Conservation (phyloP, 2,113 vertebrate genomes). For the Rhodinocichla rosea region DNA sequence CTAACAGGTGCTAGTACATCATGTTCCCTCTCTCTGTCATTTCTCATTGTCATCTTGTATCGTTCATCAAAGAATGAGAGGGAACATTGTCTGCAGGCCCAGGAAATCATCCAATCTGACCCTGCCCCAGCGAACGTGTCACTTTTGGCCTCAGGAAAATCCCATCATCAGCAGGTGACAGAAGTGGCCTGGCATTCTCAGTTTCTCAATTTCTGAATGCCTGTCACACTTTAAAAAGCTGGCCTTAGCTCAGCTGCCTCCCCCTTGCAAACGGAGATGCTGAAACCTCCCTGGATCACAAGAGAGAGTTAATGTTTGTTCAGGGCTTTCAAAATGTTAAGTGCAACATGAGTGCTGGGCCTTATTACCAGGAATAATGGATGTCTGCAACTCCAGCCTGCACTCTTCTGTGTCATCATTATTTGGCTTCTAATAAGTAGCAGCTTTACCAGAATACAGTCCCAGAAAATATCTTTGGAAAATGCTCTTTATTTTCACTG, state of each 20-base stretch:
- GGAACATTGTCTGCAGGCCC: background rate
- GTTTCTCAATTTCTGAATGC: background rate
- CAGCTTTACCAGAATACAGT: background rate
- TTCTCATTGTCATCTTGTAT: background rate
- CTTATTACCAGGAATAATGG: constrained; percentile 36
- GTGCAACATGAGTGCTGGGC: background rate
- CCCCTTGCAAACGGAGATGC: background rate
- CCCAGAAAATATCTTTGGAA: background rate
- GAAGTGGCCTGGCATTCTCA: background rate
- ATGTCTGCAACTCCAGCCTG: background rate
- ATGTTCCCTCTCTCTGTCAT: background rate
- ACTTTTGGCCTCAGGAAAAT: constrained; percentile 33
- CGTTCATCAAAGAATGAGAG: background rate
- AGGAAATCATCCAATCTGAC: background rate
- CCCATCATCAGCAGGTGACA: background rate
- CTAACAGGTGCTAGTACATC: background rate
- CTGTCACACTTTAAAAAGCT: background rate
- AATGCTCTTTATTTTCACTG: background rate
- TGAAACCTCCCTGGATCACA: background rate
- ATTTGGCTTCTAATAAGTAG: constrained; percentile 3
- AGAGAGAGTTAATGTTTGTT: constrained; percentile 42
- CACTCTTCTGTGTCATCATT: background rate
- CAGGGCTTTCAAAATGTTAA: constrained; percentile 50
- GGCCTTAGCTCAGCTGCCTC: background rate
- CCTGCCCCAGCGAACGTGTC: background rate